Conservation (phyloP, 2,113 vertebrate species). For the Casuarius casuarius region DNA sequence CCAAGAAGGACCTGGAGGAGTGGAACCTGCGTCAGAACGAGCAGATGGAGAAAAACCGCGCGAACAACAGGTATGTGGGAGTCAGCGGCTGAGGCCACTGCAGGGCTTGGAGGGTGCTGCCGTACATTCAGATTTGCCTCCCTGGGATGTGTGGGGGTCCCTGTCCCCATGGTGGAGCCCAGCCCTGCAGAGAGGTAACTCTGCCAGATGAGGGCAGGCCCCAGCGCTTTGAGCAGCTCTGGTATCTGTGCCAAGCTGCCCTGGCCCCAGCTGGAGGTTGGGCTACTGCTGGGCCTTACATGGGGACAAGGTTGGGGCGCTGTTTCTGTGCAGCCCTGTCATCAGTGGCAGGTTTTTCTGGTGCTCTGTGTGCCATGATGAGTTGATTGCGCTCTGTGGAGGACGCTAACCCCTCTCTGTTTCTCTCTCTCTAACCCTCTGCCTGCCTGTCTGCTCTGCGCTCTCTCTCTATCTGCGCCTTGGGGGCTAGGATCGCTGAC, state of each 20-base stretch:
- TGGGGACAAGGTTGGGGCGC: not conserved
- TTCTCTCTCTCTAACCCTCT: slow-evolving; percentile 81
- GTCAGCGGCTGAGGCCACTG: fast-evolving
- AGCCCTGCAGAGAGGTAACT: not conserved
- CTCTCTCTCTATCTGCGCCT: slow-evolving; percentile 73
- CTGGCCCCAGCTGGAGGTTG: not conserved
- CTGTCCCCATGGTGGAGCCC: not conserved
- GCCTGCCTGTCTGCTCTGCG: slow-evolving; percentile 71
- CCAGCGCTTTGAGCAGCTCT: fast-evolving
- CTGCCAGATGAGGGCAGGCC: not conserved
- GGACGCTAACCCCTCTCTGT: slow-evolving; percentile 80
- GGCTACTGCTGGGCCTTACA: fast-evolving
- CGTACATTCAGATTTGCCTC: not conserved
- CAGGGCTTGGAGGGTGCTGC: not conserved
- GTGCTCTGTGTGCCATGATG: not conserved
- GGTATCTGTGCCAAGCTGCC: not conserved
- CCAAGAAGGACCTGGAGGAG: slow-evolving; percentile 95
- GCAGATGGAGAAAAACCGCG: slow-evolving; percentile 97
- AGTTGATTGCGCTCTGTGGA: slow-evolving; percentile 36
- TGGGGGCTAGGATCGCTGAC: slow-evolving; percentile 94
- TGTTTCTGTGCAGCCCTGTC: not conserved
- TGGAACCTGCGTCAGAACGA: slow-evolving; percentile 96
- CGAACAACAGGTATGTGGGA: slow-evolving; percentile 88
- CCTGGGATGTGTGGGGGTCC: not conserved
- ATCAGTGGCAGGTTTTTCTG: not conserved